These are phyloP conservation scores for Nasonovia ribisnigri DNA, from an alignment of 2,888 invertebrate species.

Conservation along the genomic window DNA sequence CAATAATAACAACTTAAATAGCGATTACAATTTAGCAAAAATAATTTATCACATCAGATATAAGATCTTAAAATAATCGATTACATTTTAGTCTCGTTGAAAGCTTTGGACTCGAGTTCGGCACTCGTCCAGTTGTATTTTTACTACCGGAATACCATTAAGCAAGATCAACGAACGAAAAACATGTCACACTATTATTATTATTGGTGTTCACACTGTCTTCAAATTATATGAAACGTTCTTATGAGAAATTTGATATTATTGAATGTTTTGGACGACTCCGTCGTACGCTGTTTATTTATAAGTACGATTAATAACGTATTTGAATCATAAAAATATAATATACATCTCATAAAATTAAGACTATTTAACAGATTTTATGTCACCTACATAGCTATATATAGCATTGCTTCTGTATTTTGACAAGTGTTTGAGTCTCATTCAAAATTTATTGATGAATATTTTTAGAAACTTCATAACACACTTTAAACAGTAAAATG, in stretches of 20 bases:
- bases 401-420: neutral
- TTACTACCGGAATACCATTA: slow-evolving; percentile 11
- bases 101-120: slow-evolving; percentile 10
- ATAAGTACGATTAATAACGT: neutral
- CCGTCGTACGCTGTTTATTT: neutral
- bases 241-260: neutral
- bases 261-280: neutral
- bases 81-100: slow-evolving; percentile 24
- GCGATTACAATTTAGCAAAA: neutral
- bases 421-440: neutral
- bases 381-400: neutral
- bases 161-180: neutral
- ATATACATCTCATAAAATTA: neutral
- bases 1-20: slow-evolving; percentile 21
- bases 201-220: neutral
- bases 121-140: slow-evolving; percentile 31
- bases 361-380: neutral
- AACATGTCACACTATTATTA: neutral
- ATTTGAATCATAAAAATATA: neutral
- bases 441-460: neutral
- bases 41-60: neutral
- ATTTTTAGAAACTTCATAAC: neutral
- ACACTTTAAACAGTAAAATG: neutral
- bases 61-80: slow-evolving; percentile 37
- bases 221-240: neutral